Base-by-base conservation (phyloP, 2,888 invertebrate genomes). In the Hylaea fasciaria region DNA sequence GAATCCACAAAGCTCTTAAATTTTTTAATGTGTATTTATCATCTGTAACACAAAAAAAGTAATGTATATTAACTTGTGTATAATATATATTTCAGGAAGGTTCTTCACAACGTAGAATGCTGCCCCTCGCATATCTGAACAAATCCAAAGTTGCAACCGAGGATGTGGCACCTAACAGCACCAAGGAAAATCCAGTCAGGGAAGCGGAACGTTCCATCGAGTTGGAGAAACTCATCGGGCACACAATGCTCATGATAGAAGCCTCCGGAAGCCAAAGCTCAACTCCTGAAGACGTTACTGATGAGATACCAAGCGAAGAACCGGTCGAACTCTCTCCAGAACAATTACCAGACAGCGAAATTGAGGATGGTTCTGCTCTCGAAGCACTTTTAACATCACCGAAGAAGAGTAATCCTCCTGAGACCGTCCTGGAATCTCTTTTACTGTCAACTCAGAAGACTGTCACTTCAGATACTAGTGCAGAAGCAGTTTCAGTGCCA, bases 161-260 rank as follows among this genome's bases (percentile, higher is more conserved):
- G 11, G 79, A 82, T 0, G 75, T 89, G 0, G 43, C 62, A 0
- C 71, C 83, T 0, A 69, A 59, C 9, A 48, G 52, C 7, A 57
- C 39, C 5, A 73, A 66, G 14, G 87, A 87, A 14, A 77, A 87
- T 61, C 86, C 92, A 0, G 79, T 79, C 1, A 82, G 81, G 49
- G 91, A 91, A 72, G 92, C 89, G 0, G 88, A 91, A 57, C 80
- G 89, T 12, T 87, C 90, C 1, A 75, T 87, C n/a, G 85, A 90
- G 45, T 66, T 92, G 32, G 89, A 91, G 65, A 87, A 85, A 63
- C 81, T 91, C 0, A 89, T 92, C 2, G 81, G 83, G 0, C 76
- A 78, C 13, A 81, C 84, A 0, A 74, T 71, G 28, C 65, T 72
- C 51, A 67, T 82, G 63, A 70, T 76, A 0, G 79, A 81, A 14